A percentile compares a stretch with the other conserved stretches of the same genome.
Conservation (phyloP, 1,140 invertebrate species). For the Acromyrmex echinatior region DNA sequence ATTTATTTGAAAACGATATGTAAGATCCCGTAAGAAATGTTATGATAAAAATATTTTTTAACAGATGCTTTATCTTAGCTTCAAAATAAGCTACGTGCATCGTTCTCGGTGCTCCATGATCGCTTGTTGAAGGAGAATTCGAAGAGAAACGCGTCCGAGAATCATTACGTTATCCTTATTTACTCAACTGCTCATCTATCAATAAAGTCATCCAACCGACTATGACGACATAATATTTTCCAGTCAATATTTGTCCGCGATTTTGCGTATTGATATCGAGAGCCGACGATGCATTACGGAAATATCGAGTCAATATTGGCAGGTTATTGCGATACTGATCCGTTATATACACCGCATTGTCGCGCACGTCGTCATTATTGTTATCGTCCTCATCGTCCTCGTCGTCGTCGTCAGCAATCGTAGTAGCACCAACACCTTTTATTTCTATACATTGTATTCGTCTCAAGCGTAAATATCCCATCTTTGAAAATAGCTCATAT, state of each 20-base stretch:
- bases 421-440: slow-evolving; percentile 1
- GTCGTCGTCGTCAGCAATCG: neutral
- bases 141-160: neutral
- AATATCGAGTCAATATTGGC: slow-evolving; percentile 54
- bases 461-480: slow-evolving; percentile 39
- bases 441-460: slow-evolving; percentile 38
- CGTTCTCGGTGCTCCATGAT: neutral
- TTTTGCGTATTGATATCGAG: slow-evolving; percentile 56
- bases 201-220: slow-evolving; percentile 26
- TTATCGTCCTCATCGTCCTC: neutral
- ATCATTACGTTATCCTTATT: slow-evolving; percentile 38
- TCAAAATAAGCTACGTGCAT: neutral
- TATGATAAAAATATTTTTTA: neutral
- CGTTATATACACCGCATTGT: slow-evolving; percentile 27
- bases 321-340: slow-evolving; percentile 55
- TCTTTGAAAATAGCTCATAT: slow-evolving; percentile 15
- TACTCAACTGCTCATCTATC: slow-evolving; percentile 43
- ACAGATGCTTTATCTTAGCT: neutral
- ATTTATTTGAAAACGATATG: neutral
- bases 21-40: neutral
- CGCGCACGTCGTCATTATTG: slow-evolving; percentile 18
- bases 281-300: slow-evolving; percentile 25
- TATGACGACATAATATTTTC: slow-evolving; percentile 44
- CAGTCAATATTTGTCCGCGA: slow-evolving; percentile 57
- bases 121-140: neutral